Evolutionary conservation across 2,888 invertebrate species (phyloP), one percentile per base, ranked within the genome.

Genomic region (Dicranocentrus wangi): DNA sequence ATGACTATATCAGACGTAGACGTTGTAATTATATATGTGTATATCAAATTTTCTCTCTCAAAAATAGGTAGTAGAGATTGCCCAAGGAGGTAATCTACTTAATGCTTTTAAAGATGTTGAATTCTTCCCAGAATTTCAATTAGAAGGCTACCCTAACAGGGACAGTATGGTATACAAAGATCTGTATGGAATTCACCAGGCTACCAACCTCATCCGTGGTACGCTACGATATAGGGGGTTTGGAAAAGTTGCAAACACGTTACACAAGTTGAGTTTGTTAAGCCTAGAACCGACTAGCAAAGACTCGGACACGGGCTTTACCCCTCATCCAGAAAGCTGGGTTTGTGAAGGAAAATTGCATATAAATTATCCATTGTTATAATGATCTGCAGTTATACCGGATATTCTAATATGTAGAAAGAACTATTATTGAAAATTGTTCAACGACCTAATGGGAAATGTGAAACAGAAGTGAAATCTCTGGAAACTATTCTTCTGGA

Each of bases 61-160:
- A n/a, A n/a, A n/a, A n/a, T n/a, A n/a, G n/a, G n/a, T n/a, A n/a
- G n/a, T n/a, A n/a, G n/a, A n/a, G n/a, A n/a, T n/a, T n/a, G n/a
- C n/a, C n/a, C n/a, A n/a, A 0, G 93, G 94, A 25, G 97, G 97
- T 1, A 98, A 98, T 0, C 94, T 94, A 82, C 90, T 99, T 39
- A 93, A 96, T 0, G 91, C 93, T 5, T 92, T 94, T 0, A 92
- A 93, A 55, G 91, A 92, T 0, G 90, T 98, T 70, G 93, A 95
- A 88, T 99, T 99, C 89, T 90, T 99, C 72, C 99, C 99, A 0
- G 99, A 98, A 0, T 97, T 99, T 88, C 95, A 96, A 13, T 91
- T 99, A 72, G 98, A 99, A 90, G 98, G 98, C 0, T 98, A 95
- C 88, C 97, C 99, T 0, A 99, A 99, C 90, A 91, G 99, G 78